A percentile compares a stretch with the other conserved stretches of the same genome.
phyloP scores from a whole-genome alignment of 2,113 vertebrate species.

The Emydocephalus ijimae region DNA sequence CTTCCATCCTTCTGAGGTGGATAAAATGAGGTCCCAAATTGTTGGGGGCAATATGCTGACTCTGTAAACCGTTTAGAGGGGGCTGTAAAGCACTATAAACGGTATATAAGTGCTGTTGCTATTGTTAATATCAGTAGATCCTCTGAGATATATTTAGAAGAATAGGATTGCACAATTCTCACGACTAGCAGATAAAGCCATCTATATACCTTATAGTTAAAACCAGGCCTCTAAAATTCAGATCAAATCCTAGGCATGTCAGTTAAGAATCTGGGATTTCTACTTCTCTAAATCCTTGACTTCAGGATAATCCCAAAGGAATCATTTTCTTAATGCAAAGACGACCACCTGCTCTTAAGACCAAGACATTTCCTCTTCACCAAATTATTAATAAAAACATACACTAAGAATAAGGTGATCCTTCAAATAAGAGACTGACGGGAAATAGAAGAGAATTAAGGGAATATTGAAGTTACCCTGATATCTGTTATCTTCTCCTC shows the following conservation, averaged over 20 bases:
- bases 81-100: too few relatives aligned
- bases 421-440: background rate
- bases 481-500: constrained; percentile 67
- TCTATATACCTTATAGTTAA: background rate
- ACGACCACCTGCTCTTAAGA: background rate
- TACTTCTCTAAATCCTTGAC: background rate
- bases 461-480: constrained; percentile 49
- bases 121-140: background rate
- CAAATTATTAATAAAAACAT: background rate
- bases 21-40: too few relatives aligned
- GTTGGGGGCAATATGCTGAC: too few relatives aligned
- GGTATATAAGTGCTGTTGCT: too few relatives aligned
- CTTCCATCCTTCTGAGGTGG: too few relatives aligned
- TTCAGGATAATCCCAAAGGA: background rate
- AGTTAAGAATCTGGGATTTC: background rate
- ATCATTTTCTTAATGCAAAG: background rate
- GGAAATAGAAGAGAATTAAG: background rate
- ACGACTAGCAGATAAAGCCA: background rate
- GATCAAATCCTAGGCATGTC: background rate
- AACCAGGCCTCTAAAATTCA: background rate
- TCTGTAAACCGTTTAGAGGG: too few relatives aligned
- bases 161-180: background rate
- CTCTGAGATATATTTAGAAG: background rate
- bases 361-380: background rate
- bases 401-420: background rate